Evolutionary conservation across 2,113 vertebrate species (phyloP).

Genomic region (Chionomys nivalis): DNA sequence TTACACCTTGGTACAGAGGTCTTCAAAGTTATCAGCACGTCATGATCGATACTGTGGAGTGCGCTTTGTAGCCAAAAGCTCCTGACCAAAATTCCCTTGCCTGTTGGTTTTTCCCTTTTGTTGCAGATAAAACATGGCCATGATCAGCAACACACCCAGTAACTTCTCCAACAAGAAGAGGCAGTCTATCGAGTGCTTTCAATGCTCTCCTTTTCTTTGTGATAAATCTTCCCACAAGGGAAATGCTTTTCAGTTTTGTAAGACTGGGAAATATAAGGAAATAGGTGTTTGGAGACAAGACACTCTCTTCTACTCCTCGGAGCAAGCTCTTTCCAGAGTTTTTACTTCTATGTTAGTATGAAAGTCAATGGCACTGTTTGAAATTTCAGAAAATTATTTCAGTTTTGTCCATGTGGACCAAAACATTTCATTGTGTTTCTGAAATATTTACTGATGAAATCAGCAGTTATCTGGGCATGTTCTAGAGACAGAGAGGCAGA

Average conservation of each 20-base stretch:
- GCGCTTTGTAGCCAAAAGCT: not conserved
- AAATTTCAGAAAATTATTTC: not conserved
- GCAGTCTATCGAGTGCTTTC: not conserved
- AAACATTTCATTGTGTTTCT: constrained; percentile 1
- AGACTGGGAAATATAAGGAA: not conserved
- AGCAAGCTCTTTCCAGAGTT: not conserved
- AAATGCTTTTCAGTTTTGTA: not conserved
- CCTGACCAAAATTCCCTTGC: not conserved
- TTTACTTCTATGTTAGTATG: not conserved
- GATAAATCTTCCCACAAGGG: not conserved
- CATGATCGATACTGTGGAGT: not conserved
- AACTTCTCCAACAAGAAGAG: not conserved
- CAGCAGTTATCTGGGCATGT: not conserved
- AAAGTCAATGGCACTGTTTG: not conserved
- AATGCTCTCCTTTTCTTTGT: not conserved
- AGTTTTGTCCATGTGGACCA: not conserved
- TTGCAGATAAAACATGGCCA: not conserved
- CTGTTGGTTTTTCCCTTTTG: not conserved
- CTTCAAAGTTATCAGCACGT: constrained; percentile 33
- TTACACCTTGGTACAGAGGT: constrained; percentile 19
- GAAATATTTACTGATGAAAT: not conserved
- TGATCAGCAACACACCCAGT: not conserved
- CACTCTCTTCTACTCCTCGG: not conserved
- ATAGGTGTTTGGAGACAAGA: not conserved
- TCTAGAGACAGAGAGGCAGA: not conserved